Conservation (phyloP, 2,888 invertebrate genomes). For the Druceiella hillmani region DNA sequence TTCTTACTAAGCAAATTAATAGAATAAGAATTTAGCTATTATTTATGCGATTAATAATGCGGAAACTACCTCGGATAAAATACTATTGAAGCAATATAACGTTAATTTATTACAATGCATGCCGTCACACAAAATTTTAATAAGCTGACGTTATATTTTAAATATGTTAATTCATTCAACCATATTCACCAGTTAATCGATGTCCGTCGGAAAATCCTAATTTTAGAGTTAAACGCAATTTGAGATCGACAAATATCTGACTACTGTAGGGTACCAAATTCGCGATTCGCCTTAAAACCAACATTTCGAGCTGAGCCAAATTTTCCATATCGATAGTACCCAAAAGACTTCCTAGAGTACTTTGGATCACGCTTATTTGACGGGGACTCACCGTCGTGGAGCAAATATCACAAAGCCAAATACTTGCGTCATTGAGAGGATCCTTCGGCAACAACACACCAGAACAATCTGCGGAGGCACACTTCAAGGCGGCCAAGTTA, state of each 20-base stretch:
- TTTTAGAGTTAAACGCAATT: slow-evolving; percentile 34
- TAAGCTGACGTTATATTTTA: no score
- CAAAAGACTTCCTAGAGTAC: slow-evolving; percentile 50
- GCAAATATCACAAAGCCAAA: slow-evolving; percentile 57
- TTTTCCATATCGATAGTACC: slow-evolving; percentile 41
- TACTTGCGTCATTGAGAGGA: slow-evolving; percentile 39
- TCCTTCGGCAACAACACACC: slow-evolving; percentile 51
- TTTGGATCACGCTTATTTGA: slow-evolving; percentile 43
- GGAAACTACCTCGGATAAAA: no score
- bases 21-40: no score
- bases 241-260: slow-evolving; percentile 40
- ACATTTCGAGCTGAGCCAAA: slow-evolving; percentile 40
- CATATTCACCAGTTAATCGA: slow-evolving; percentile 39
- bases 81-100: no score
- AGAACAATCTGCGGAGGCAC: slow-evolving; percentile 44
- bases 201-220: slow-evolving; percentile 32
- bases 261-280: slow-evolving; percentile 36
- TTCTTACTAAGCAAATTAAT: no score
- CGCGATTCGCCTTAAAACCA: slow-evolving; percentile 34
- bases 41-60: no score
- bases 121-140: no score
- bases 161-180: no score
- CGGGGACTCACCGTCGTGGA: slow-evolving; percentile 31
- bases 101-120: no score
- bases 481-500: slow-evolving; percentile 48